A percentile compares a stretch with the other conserved stretches of the same genome.
These are phyloP conservation scores for Ferrisia virgata DNA, from an alignment of 2,888 invertebrate genomes.

Conservation along the genomic window DNA sequence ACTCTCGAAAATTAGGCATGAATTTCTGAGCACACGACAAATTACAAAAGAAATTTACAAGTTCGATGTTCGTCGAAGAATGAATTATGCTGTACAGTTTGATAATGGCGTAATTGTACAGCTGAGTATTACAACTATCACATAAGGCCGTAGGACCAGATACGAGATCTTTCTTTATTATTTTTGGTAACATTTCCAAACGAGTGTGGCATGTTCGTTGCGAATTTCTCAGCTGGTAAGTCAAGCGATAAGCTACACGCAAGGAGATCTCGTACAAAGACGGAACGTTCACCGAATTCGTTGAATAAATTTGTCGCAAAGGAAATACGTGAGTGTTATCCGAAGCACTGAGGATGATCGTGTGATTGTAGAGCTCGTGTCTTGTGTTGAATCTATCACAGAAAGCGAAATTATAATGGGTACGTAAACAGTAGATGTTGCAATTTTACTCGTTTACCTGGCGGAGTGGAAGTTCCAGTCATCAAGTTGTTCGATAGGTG, in stretches of 20 bases:
- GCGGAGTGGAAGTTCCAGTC: constrained; percentile 1
- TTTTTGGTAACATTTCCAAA: neutral
- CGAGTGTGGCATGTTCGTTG: neutral
- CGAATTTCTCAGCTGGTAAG: neutral
- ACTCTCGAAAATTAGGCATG: neutral
- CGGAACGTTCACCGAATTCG: neutral
- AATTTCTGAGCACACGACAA: neutral
- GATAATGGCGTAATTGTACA: neutral
- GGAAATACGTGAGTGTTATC: neutral
- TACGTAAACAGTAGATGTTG: too few relatives aligned
- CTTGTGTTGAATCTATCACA: neutral
- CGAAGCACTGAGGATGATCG: neutral
- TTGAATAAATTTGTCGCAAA: neutral
- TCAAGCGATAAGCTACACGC: neutral
- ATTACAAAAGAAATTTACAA: constrained; percentile 9
- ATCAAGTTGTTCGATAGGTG: neutral
- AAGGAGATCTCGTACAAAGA: neutral
- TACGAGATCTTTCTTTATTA: neutral
- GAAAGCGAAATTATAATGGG: neutral
- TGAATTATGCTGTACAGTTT: neutral
- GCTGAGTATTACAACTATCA: neutral
- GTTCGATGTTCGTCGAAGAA: neutral
- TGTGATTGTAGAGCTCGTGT: neutral
- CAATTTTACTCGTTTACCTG: too few relatives aligned
- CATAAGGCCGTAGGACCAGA: neutral